These are phyloP conservation scores for Neolamprologus kungweensis DNA, from an alignment of 2,113 vertebrate species.

Conservation along the genomic window DNA sequence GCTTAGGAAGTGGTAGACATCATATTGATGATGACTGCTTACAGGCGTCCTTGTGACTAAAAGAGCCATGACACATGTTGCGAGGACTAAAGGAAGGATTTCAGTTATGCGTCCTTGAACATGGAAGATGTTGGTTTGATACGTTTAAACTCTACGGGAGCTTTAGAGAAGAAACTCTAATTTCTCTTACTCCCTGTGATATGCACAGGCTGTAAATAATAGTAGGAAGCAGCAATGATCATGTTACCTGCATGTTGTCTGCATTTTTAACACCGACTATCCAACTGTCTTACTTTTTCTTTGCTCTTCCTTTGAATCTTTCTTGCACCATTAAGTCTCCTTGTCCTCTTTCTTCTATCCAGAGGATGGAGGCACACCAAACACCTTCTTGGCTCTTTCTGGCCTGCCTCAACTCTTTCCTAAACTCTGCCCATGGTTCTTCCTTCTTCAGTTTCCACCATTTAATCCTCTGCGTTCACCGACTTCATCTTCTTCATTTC, in stretches of 20 bases:
- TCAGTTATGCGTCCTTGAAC: background rate
- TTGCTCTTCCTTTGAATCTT: background rate
- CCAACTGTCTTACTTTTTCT: background rate
- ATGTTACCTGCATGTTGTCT: background rate
- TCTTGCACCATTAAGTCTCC: background rate
- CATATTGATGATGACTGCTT: background rate
- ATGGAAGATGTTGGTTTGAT: too few species aligned
- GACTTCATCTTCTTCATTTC: background rate
- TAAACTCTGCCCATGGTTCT: background rate
- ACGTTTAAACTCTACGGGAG: background rate
- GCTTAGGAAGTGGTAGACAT: background rate
- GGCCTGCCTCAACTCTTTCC: background rate
- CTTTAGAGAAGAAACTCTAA: background rate
- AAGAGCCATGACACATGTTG: background rate
- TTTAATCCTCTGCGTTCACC: background rate
- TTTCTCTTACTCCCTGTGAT: background rate
- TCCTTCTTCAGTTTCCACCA: background rate
- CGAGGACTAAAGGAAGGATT: background rate
- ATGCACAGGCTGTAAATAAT: background rate
- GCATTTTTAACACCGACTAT: background rate
- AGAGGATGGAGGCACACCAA: background rate
- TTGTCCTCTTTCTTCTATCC: background rate
- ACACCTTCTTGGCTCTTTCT: background rate
- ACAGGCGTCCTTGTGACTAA: background rate
- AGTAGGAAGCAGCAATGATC: background rate